Percentiles rank a stretch among this genome's conserved stretches.
Conservation (phyloP, 2,797 vertebrate genomes). For the Sphaeramia orbicularis region DNA sequence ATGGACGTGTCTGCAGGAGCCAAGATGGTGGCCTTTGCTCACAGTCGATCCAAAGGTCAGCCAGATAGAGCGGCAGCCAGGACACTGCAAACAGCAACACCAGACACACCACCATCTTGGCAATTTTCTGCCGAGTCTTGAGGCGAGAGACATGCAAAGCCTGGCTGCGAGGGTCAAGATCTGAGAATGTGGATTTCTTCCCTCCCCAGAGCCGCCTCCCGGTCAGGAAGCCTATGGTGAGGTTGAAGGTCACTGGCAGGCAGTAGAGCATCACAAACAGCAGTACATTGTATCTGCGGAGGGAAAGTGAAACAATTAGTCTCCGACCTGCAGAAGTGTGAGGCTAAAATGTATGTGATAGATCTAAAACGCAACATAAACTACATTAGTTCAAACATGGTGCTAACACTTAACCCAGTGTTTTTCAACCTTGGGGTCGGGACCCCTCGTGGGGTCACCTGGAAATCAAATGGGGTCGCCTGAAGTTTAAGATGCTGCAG, state of each 20-base stretch:
- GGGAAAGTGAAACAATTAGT: slow-evolving; percentile 13
- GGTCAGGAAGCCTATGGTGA: slow-evolving; percentile 91
- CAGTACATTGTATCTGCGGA: slow-evolving; percentile 86
- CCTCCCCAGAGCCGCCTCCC: slow-evolving; percentile 89
- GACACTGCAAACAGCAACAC: slow-evolving; percentile 90
- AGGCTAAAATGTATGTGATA: too few relatives aligned
- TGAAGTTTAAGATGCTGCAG: too few relatives aligned
- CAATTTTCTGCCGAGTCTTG: slow-evolving; percentile 91
- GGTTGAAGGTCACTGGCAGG: slow-evolving; percentile 92
- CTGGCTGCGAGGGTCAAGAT: slow-evolving; percentile 85
- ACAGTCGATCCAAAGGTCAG: slow-evolving; percentile 92
- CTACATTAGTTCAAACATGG: too few relatives aligned
- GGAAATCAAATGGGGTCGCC: too few relatives aligned
- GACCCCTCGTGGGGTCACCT: too few relatives aligned
- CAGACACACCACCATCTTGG: slow-evolving; percentile 92
- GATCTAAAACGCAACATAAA: too few relatives aligned
- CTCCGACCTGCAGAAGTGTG: too few relatives aligned
- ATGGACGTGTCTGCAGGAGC: slow-evolving; percentile 91
- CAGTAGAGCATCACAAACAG: slow-evolving; percentile 94
- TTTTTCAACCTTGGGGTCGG: too few relatives aligned
- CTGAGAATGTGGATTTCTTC: slow-evolving; percentile 76
- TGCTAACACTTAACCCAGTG: too few relatives aligned
- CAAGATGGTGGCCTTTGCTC: slow-evolving; percentile 85
- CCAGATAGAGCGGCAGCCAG: slow-evolving; percentile 91
- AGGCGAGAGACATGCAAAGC: slow-evolving; percentile 88